phyloP scores from a whole-genome alignment of 1,140 invertebrate genomes.

The Caerostris extrusa region DNA sequence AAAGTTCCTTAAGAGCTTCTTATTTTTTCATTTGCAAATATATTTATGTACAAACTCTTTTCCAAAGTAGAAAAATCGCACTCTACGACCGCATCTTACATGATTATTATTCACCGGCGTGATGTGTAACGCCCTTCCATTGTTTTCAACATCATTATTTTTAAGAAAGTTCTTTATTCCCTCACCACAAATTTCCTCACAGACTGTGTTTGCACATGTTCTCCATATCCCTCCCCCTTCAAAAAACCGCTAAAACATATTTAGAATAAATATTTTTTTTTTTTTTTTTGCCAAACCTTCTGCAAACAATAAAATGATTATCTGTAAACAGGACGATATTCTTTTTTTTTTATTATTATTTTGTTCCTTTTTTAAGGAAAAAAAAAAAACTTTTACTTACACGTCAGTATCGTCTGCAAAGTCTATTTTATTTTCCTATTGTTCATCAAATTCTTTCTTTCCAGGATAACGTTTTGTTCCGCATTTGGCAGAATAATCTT shows the following conservation, averaged over 20 bases:
- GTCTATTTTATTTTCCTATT: conserved; percentile 63
- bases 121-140: not conserved
- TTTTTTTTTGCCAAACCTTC: not conserved
- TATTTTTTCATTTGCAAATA: no score
- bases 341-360: not conserved
- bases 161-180: not conserved
- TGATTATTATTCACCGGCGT: not conserved
- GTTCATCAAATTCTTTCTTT: conserved; percentile 48
- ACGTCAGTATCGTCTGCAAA: conserved; percentile 28
- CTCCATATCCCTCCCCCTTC: not conserved
- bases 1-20: no score
- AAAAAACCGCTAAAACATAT: not conserved
- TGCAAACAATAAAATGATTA: conserved; percentile 16
- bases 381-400: conserved; percentile 13
- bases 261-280: not conserved
- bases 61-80: not conserved
- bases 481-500: conserved; percentile 37
- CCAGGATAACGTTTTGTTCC: conserved; percentile 37
- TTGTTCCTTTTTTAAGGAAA: no score
- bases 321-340: not conserved
- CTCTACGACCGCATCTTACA: not conserved
- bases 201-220: not conserved
- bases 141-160: not conserved
- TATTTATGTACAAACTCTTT: no score
- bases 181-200: not conserved